Base-by-base conservation (phyloP, 2,888 invertebrate species). In the Cinara cedri region DNA sequence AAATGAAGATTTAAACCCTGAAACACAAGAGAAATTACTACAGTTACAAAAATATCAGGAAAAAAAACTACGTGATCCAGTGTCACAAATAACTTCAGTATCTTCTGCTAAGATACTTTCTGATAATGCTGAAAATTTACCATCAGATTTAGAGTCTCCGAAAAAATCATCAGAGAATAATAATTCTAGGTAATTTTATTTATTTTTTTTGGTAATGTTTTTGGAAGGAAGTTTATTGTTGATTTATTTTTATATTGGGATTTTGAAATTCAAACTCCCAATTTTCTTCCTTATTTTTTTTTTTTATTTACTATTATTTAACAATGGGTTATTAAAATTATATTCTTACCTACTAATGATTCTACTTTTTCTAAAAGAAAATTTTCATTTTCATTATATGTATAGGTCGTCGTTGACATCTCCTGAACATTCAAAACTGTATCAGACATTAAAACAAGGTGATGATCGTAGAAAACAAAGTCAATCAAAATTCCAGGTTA, bases 11-110 rank as follows among this genome's bases (percentile, higher is more conserved):
- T 88, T 96, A 34, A 93, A 94, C 85, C 96, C 96, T 0, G 96
- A 96, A 86, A 94, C 96, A 82, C 95, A 96, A 85, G 95, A 96
- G 84, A 97, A 96, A 85, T 87, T 97, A 70, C 87, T 96, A 60
- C 94, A 94, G 84, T 88, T 96, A 83, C 96, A 96, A 86, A 89
- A 93, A 71, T 94, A 93, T 84, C 94, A 94, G 84, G 94, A 94
- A 85, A 90, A 91, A 83, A 14, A 81, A 49, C 71, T 80, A 14
- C 81, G 68, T 10, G 72, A 81, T 57, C 66, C 80, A 57, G 60
- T 70, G 1, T 42, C 55, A 0, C 68, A 51, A 6, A 16, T 55
- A 21, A 1, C 46, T n/a, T n/a, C n/a, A 62, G 19, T 21, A 21
- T 24, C 46, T 24, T 11, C 68, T 21, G 10, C 21, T 21, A 34